Evolutionary conservation across 2,888 invertebrate species (phyloP), one percentile per base, ranked within the genome.

Genomic region (Erynnis tages): DNA sequence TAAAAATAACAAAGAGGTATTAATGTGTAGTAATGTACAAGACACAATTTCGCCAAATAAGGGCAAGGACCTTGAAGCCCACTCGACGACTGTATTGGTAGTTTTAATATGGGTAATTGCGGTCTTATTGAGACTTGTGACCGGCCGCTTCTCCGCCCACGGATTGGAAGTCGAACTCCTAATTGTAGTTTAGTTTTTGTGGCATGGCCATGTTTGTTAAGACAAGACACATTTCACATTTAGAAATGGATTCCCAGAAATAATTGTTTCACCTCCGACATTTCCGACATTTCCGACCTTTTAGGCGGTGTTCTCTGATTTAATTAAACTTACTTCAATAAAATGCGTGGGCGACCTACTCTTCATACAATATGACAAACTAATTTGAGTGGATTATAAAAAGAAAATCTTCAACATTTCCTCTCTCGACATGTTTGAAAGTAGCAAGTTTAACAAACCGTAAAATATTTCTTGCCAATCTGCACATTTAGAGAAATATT

Each of bases 41-140:
- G 76, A 69, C 61, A 73, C 78, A 82, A 77, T 81, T 79, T 79
- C 68, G 50, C 85, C 82, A 71, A 78, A 87, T 71, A 86, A 67
- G 84, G 87, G 53, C 59, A 59, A 64, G 63, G 69, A 65, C 88
- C 88, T 87, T 83, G 86, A 65, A 65, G 69, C 84, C 84, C 82
- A 86, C 86, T 73, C 76, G 62, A 47, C 59, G 63, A 62, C 68
- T 61, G 71, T 81, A 82, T 85, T 76, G 79, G 78, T 71, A 73
- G 75, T 81, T 79, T 85, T 82, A 83, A 85, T 81, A 76, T 73
- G 67, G 76, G 80, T 84, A 87, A 87, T 88, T 87, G 87, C 67
- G 73, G 69, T 68, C 73, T 73, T 80, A 85, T 82, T 86, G 81
- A 80, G 82, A 81, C 71, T 69, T 71, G 76, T 73, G 73, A 65